phyloP scores from a whole-genome alignment of 92 coral and sea anemone genomes.

The Palythoa caribaeorum region DNA sequence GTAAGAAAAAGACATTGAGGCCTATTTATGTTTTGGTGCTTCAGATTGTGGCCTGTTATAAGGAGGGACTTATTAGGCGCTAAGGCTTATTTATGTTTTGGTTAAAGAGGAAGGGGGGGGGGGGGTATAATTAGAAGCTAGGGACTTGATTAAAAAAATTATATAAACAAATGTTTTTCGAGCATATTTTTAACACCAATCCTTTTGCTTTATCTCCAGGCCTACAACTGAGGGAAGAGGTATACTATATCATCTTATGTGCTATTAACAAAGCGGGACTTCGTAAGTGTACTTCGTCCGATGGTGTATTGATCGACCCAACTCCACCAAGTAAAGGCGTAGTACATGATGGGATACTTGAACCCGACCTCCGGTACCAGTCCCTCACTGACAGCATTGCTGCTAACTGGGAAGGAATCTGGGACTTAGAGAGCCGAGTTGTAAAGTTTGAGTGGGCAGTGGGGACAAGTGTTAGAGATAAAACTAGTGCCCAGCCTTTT shows the following conservation, averaged over 20 bases:
- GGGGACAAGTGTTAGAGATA: slow-evolving; percentile 60
- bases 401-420: slow-evolving; percentile 96
- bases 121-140: too few relatives aligned
- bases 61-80: too few relatives aligned
- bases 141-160: too few relatives aligned
- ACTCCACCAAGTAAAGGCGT: slow-evolving; percentile 84
- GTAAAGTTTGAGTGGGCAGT: slow-evolving; percentile 91
- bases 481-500: slow-evolving; percentile 59
- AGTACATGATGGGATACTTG: slow-evolving; percentile 89
- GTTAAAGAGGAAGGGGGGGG: too few relatives aligned
- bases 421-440: slow-evolving; percentile 90
- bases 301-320: slow-evolving; percentile 86
- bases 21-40: too few relatives aligned
- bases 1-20: neutral
- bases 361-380: slow-evolving; percentile 90
- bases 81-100: too few relatives aligned
- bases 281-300: slow-evolving; percentile 79
- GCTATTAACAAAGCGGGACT: slow-evolving; percentile 89
- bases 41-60: too few relatives aligned
- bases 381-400: slow-evolving; percentile 74
- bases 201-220: slow-evolving; percentile 23
- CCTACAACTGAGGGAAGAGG: slow-evolving; percentile 70
- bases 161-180: neutral
- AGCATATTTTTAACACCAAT: neutral
- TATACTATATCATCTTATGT: slow-evolving; percentile 84